These are phyloP conservation scores for Steinernema carpocapsae DNA, from an alignment of 2,888 invertebrate species.

Conservation along the genomic window DNA sequence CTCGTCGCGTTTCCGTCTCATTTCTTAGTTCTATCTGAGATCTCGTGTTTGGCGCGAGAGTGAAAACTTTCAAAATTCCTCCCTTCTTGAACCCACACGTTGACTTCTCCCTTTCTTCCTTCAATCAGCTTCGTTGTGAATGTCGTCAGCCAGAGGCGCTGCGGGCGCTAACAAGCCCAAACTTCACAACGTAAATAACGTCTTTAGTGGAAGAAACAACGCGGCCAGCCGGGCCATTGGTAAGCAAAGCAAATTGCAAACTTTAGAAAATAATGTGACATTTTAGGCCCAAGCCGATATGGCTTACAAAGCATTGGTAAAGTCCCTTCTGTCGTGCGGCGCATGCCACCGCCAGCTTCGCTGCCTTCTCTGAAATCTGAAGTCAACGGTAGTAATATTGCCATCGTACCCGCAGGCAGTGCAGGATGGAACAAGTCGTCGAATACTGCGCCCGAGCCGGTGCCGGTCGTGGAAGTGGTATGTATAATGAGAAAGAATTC, in stretches of 20 bases:
- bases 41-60: conserved; percentile 26
- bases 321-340: conserved; percentile 88
- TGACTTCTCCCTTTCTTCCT: conserved; percentile 5
- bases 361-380: conserved; percentile 98
- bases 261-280: neutral
- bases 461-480: too few species aligned
- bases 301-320: conserved; percentile 99
- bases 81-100: neutral
- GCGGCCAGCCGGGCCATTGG: conserved; percentile 55
- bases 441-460: conserved; percentile 13
- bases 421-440: conserved; percentile 79
- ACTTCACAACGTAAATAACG: conserved; percentile 64
- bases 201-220: conserved; percentile 62
- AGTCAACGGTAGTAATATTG: conserved; percentile 78
- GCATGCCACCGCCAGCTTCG: conserved; percentile 90
- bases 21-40: conserved; percentile 3
- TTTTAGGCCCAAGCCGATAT: conserved; percentile 85
- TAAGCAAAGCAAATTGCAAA: conserved; percentile 39
- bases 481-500: too few species aligned
- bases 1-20: neutral
- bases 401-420: conserved; percentile 81
- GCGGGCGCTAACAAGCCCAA: conserved; percentile 62
- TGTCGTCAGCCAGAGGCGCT: conserved; percentile 58
- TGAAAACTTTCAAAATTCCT: conserved; percentile 19
- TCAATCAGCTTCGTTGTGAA: conserved; percentile 8